These are phyloP conservation scores for Amblyopsis rosae DNA, from an alignment of 2,113 vertebrate species.

Conservation along the genomic window DNA sequence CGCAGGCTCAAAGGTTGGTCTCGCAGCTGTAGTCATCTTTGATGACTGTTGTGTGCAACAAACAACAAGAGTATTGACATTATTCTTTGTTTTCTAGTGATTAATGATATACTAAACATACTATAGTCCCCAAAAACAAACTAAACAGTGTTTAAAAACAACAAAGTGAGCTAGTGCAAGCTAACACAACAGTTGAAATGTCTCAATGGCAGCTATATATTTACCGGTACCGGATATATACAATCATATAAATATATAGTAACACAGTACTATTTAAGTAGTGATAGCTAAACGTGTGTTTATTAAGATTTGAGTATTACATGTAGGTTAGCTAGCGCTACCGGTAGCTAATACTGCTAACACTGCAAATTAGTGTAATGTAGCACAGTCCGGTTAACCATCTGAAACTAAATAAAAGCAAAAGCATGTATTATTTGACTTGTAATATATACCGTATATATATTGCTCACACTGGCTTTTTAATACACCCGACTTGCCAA, in stretches of 20 bases:
- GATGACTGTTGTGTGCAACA: slow-evolving; percentile 19
- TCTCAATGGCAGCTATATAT: background rate
- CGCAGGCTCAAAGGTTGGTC: slow-evolving; percentile 96
- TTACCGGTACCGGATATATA: background rate
- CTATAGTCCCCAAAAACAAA: background rate
- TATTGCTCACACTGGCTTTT: background rate
- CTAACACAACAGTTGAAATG: background rate
- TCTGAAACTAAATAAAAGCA: too few relatives aligned
- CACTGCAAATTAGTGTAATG: background rate
- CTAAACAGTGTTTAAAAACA: too few relatives aligned
- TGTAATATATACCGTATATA: background rate
- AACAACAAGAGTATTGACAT: background rate
- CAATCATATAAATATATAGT: background rate
- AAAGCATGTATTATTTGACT: too few relatives aligned
- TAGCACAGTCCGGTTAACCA: background rate
- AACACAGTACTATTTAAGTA: background rate
- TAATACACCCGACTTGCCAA: accelerated
- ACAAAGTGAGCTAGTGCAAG: too few relatives aligned
- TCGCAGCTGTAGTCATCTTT: slow-evolving; percentile 95
- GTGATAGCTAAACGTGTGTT: background rate
- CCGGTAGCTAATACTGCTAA: background rate
- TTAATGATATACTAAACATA: background rate
- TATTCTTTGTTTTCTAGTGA: background rate
- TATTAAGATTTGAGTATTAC: too few relatives aligned
- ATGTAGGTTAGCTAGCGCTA: too few relatives aligned